Percentiles rank a stretch among this genome's conserved stretches.
phyloP scores from a whole-genome alignment of 1,140 invertebrate genomes.

The Calephelis virginiensis region DNA sequence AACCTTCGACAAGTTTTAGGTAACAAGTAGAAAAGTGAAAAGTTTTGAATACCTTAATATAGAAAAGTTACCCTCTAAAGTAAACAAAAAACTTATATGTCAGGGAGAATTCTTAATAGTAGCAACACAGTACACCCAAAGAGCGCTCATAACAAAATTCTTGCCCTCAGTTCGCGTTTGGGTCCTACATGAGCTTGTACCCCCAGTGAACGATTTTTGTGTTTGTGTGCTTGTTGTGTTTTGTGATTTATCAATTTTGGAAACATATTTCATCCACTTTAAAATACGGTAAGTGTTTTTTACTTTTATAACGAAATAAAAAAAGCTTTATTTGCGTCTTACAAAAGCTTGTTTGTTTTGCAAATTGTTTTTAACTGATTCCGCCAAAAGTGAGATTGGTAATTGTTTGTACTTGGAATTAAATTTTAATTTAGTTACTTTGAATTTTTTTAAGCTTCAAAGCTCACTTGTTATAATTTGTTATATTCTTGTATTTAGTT shows the following conservation, averaged over 20 bases:
- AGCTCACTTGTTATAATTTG: too few relatives aligned
- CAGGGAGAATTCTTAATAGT: not conserved
- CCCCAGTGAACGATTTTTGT: constrained; percentile 15
- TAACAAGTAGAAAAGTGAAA: too few relatives aligned
- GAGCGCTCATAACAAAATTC: constrained; percentile 37
- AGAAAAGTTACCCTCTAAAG: not conserved
- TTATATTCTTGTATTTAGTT: too few relatives aligned
- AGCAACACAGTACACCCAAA: constrained; percentile 31
- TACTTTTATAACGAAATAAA: constrained; percentile 3
- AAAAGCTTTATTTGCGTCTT: constrained; percentile 18
- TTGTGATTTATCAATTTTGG: constrained; percentile 26
- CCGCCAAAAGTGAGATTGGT: too few relatives aligned
- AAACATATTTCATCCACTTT: constrained; percentile 23
- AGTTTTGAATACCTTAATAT: too few relatives aligned
- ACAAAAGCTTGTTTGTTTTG: not conserved
- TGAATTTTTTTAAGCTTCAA: too few relatives aligned
- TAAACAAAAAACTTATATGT: not conserved
- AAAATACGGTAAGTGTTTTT: constrained; percentile 28
- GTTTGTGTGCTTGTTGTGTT: constrained; percentile 27
- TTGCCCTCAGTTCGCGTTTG: constrained; percentile 35
- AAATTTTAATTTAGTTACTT: too few relatives aligned
- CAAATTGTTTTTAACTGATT: too few relatives aligned
- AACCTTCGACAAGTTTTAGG: too few relatives aligned
- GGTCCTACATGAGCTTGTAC: constrained; percentile 15
- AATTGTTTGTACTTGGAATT: too few relatives aligned